Evolutionary conservation across 2,888 invertebrate genomes (phyloP).

Genomic region (Trissolcus brochymenae): DNA sequence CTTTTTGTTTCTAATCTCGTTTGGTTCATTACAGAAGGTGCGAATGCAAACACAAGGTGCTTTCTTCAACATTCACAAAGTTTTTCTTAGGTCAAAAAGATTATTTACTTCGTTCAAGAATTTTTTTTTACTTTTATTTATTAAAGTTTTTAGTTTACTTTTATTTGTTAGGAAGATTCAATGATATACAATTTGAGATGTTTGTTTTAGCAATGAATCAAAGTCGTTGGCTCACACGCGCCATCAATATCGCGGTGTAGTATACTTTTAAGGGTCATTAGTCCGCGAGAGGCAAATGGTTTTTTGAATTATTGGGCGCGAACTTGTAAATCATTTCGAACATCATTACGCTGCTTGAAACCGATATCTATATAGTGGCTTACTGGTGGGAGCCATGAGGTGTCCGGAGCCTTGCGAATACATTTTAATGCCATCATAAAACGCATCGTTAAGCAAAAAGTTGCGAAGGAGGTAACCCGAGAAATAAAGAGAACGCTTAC

Average conservation of each 20-base stretch:
- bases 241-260: too few relatives aligned
- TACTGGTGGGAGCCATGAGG: slow-evolving; percentile 28
- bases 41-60: slow-evolving; percentile 32
- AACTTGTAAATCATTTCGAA: slow-evolving; percentile 51
- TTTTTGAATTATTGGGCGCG: slow-evolving; percentile 28
- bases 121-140: too few relatives aligned
- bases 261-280: slow-evolving; percentile 20
- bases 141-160: too few relatives aligned
- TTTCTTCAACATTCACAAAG: neutral
- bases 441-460: slow-evolving; percentile 50
- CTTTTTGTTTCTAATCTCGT: slow-evolving; percentile 17
- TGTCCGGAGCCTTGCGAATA: slow-evolving; percentile 39
- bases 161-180: too few relatives aligned
- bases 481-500: slow-evolving; percentile 37
- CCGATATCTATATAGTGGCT: slow-evolving; percentile 15
- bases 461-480: slow-evolving; percentile 24
- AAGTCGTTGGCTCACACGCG: too few relatives aligned
- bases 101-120: too few relatives aligned
- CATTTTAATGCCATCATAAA: slow-evolving; percentile 50
- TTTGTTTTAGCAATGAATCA: slow-evolving; percentile 15
- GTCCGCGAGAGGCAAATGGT: slow-evolving; percentile 24
- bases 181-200: too few relatives aligned
- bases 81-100: neutral
- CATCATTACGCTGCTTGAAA: slow-evolving; percentile 31
- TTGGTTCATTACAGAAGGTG: slow-evolving; percentile 38